phyloP scores from a whole-genome alignment of 2,113 vertebrate species.

The Sinocyclocheilus anophthalmus region DNA sequence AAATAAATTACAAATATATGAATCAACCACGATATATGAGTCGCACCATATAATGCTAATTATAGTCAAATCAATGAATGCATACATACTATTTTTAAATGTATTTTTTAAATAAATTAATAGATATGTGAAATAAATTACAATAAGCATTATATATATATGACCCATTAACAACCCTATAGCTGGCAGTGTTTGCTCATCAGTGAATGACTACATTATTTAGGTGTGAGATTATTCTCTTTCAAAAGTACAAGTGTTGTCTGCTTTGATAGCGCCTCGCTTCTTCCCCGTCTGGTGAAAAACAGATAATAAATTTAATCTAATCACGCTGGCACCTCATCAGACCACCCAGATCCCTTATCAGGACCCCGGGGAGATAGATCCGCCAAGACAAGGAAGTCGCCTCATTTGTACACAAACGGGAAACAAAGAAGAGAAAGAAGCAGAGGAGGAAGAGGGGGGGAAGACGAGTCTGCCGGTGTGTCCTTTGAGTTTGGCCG shows the following conservation, averaged over 20 bases:
- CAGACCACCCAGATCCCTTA: slow-evolving; percentile 62
- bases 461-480: slow-evolving; percentile 43
- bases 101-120: background rate
- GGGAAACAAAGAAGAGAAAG: slow-evolving; percentile 47
- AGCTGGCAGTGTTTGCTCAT: background rate
- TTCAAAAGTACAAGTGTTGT: slow-evolving; percentile 64
- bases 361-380: slow-evolving; percentile 56
- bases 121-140: background rate
- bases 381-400: slow-evolving; percentile 29
- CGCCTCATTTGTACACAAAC: slow-evolving; percentile 38
- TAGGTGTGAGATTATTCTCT: slow-evolving; percentile 65
- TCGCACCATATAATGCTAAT: no score
- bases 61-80: no score
- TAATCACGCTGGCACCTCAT: slow-evolving; percentile 67
- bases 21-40: no score
- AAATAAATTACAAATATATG: no score
- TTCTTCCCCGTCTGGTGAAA: slow-evolving; percentile 51
- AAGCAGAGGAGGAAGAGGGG: slow-evolving; percentile 37
- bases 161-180: background rate
- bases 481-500: slow-evolving; percentile 55
- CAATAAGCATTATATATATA: background rate
- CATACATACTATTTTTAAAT: background rate
- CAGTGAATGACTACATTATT: slow-evolving; percentile 27
- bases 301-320: slow-evolving; percentile 62
- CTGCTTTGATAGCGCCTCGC: slow-evolving; percentile 56